Percentiles rank a stretch among this genome's conserved stretches.
Conservation (phyloP, 2,888 invertebrate genomes). For the Agrypnus murinus region DNA sequence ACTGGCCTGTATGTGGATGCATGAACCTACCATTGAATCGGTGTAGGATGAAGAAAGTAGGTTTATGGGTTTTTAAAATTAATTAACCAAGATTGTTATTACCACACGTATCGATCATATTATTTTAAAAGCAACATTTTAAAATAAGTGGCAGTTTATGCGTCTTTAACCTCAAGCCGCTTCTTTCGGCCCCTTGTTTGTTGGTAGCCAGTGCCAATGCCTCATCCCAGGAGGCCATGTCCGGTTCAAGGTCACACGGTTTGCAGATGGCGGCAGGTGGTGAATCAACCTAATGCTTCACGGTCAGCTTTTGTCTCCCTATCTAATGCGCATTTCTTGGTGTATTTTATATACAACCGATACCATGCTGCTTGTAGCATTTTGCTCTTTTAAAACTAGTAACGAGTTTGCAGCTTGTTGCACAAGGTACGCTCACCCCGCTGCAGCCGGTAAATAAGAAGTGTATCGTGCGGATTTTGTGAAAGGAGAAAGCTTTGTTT, state of each 20-base stretch:
- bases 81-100: slow-evolving; percentile 19
- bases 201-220: slow-evolving; percentile 47
- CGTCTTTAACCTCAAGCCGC: neutral
- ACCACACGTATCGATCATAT: slow-evolving; percentile 11
- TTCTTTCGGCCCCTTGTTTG: neutral
- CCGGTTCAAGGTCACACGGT: slow-evolving; percentile 55
- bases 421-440: slow-evolving; percentile 33
- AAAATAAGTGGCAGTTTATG: slow-evolving; percentile 2
- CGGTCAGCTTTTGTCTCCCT: slow-evolving; percentile 46
- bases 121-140: too few relatives aligned
- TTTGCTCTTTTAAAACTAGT: slow-evolving; percentile 19
- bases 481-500: slow-evolving; percentile 28
- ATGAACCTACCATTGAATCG: neutral
- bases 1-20: slow-evolving; percentile 11
- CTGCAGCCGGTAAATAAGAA: slow-evolving; percentile 27
- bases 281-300: slow-evolving; percentile 34
- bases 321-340: slow-evolving; percentile 39
- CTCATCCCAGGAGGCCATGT: slow-evolving; percentile 49
- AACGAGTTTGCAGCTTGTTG: slow-evolving; percentile 21
- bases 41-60: slow-evolving; percentile 41
- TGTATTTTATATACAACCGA: slow-evolving; percentile 15
- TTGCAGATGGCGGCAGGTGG: slow-evolving; percentile 56
- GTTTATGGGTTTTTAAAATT: slow-evolving; percentile 33
- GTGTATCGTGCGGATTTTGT: slow-evolving; percentile 20
- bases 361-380: slow-evolving; percentile 11